Evolutionary conservation across 2,113 vertebrate genomes (phyloP).

Genomic region (Dendropsophus ebraccatus): DNA sequence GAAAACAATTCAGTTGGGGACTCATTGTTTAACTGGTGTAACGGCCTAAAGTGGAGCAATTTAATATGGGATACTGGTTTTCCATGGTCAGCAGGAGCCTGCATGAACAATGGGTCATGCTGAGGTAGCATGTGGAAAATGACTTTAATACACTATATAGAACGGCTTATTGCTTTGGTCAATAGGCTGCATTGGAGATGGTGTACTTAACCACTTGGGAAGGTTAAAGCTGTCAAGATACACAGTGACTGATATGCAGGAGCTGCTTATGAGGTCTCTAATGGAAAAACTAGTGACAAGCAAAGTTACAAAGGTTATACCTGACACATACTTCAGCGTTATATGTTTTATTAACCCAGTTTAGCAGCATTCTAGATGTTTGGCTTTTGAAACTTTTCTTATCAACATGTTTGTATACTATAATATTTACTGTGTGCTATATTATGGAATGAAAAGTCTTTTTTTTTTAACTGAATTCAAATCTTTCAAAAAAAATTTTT

Average conservation of each 20-base stretch:
- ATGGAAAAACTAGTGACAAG: slow-evolving; percentile 92
- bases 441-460: too few species aligned
- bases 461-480: too few species aligned
- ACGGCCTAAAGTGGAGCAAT: slow-evolving; percentile 91
- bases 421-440: not conserved
- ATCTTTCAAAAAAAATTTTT: too few species aligned
- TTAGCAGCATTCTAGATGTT: slow-evolving; percentile 2
- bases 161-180: slow-evolving; percentile 99
- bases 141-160: slow-evolving; percentile 99
- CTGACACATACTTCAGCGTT: slow-evolving; percentile 90
- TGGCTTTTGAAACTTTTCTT: not conserved
- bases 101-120: slow-evolving; percentile 99
- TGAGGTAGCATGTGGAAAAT: slow-evolving; percentile 99
- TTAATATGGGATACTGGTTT: slow-evolving; percentile 85
- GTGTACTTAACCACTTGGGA: slow-evolving; percentile 94
- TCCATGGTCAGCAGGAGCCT: slow-evolving; percentile 95
- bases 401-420: not conserved
- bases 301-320: slow-evolving; percentile 96
- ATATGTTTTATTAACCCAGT: slow-evolving; percentile 83
- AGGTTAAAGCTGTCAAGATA: slow-evolving; percentile 97
- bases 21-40: slow-evolving; percentile 89
- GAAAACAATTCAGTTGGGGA: slow-evolving; percentile 83
- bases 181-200: slow-evolving; percentile 97
- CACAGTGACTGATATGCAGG: slow-evolving; percentile 91
- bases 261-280: slow-evolving; percentile 94